Evolutionary conservation across 2,797 vertebrate species (phyloP).

Genomic region (Varecia variegata): DNA sequence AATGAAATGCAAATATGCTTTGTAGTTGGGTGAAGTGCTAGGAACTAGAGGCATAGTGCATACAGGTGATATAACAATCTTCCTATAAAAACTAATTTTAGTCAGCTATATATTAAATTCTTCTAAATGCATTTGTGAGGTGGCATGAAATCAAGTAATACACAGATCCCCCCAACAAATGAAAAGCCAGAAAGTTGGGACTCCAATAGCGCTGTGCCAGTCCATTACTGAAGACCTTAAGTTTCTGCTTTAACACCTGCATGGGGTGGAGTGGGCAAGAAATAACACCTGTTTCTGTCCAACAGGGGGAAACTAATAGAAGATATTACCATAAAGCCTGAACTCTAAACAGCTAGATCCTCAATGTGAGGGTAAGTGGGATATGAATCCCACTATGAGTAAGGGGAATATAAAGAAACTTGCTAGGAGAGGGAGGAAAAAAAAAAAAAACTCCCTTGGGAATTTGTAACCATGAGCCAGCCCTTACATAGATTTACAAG

Average conservation of each 20-base stretch:
- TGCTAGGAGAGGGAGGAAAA: not conserved
- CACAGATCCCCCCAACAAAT: not conserved
- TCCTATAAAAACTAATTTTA: slow-evolving; percentile 24
- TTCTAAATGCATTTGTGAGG: slow-evolving; percentile 15
- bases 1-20: slow-evolving; percentile 49
- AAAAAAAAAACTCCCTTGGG: not conserved
- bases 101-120: not conserved
- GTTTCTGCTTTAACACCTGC: not conserved
- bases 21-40: not conserved
- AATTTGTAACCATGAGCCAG: not conserved
- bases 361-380: not conserved
- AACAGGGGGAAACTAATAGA: not conserved
- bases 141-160: not conserved
- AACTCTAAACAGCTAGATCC: not conserved
- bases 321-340: not conserved
- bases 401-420: not conserved
- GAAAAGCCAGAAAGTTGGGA: not conserved
- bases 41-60: not conserved
- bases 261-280: not conserved
- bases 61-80: not conserved
- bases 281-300: not conserved
- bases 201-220: not conserved
- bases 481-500: not conserved
- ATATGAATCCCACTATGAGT: not conserved
- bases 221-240: not conserved